Base-by-base conservation (phyloP, 2,113 vertebrate species). In the Nansenia antarctica region DNA sequence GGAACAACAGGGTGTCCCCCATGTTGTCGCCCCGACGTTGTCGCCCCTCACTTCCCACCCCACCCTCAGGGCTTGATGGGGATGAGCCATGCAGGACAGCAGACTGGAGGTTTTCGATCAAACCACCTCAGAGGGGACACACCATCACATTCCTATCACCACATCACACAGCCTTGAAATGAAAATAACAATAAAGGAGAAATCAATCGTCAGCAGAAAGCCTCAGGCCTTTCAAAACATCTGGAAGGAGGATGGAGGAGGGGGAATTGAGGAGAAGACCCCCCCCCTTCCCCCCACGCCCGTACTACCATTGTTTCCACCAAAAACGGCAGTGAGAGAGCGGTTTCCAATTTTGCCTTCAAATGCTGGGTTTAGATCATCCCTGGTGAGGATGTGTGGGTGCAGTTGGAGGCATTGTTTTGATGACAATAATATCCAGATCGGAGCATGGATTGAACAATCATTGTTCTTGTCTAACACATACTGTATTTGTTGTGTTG, bases 101-200 rank as follows among this genome's bases (percentile, higher is more conserved):
- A 81, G 71, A 74, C 72, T 22, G 69, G 66, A 79, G 74, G 70
- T 82, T 87, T 89, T 91, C 89, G 88, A 89, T 89, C 90, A 90
- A 29, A 69, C 68, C 75, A 67, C 67, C 71, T 74, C 73, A 61
- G 80, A 77, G 65, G 82, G 82, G 70, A 81, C 83, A 85, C 68
- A 84, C 20, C 45, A 89, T 75, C 86, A 85, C 79, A 81, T 74
- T 65, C 49, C 69, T 45, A 65, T 72, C 65, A 73, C 73, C 63
- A 9, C 24, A 26, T 39, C 49, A 62, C 49, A 62, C 58, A 72
- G 60, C 62, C 65, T 69, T 22, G 65, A 37, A 76, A 85, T 86
- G 82, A 87, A 74, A 85, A 90, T 83, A 92, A 87, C 90, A 85
- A 87, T 82, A 84, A 64, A 39, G 22, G 31, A 72, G 52, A 84